These are phyloP conservation scores for Agrilus planipennis DNA, from an alignment of 1,140 invertebrate species.

Conservation along the genomic window DNA sequence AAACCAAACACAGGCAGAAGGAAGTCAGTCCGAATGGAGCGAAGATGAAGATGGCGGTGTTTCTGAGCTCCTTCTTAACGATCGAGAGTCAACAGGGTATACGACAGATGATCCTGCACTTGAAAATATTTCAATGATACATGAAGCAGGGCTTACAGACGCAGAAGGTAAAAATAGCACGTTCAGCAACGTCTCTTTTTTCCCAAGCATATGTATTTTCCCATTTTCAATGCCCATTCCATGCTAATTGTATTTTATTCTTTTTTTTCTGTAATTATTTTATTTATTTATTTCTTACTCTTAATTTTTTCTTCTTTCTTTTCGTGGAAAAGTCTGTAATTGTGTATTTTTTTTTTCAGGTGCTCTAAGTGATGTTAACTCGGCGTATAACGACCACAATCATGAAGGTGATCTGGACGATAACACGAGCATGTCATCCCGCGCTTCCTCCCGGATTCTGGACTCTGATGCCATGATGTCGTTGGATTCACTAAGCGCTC, in stretches of 20 bases:
- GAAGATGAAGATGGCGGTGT: slow-evolving; percentile 53
- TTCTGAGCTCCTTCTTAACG: slow-evolving; percentile 39
- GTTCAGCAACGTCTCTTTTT: too few relatives aligned
- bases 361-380: slow-evolving; percentile 73
- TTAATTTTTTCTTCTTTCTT: not conserved
- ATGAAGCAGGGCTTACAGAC: slow-evolving; percentile 75
- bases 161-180: slow-evolving; percentile 50
- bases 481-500: slow-evolving; percentile 62
- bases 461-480: slow-evolving; percentile 64
- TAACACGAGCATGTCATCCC: slow-evolving; percentile 62
- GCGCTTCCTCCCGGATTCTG: slow-evolving; percentile 64
- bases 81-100: slow-evolving; percentile 61
- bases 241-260: not conserved
- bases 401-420: slow-evolving; percentile 64
- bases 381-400: slow-evolving; percentile 63
- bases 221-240: not conserved
- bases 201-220: not conserved
- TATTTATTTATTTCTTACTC: too few relatives aligned
- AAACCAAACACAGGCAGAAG: slow-evolving; percentile 19
- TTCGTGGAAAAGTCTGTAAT: not conserved
- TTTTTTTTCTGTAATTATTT: not conserved
- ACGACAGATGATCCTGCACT: slow-evolving; percentile 71
- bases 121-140: slow-evolving; percentile 70
- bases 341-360: slow-evolving; percentile 29
- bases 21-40: slow-evolving; percentile 70